Evolutionary conservation across 1,140 invertebrate species (phyloP), one percentile per base, ranked within the genome.

Genomic region (Nylanderia fulva): DNA sequence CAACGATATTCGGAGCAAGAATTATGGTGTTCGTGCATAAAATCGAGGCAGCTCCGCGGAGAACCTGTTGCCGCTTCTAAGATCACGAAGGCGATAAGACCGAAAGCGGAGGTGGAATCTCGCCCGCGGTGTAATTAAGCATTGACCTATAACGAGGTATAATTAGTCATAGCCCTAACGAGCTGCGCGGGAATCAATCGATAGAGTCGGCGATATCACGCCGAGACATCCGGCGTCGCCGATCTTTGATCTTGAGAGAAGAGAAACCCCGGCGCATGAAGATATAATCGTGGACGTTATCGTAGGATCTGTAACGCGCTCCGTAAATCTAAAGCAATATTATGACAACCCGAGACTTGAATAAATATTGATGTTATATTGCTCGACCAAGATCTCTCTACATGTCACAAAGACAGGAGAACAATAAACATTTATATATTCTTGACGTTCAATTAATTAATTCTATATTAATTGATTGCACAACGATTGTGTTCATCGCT

Each of bases 141-240:
- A 92, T 92, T 93, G 92, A 92, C 92, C 93, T 90, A 93, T 93
- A 94, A 94, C 93, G 91, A 92, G 91, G 89, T 85, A 91, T 92
- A 94, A 93, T 94, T 94, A 94, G 93, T 94, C 91, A 93, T 94
- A 93, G 75, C 90, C 88, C 88, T 92, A 93, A 92, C 91, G 90
- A 92, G 91, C 90, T 45, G 76, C 66, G 87, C 87, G 86, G 90
- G 90, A 91, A 93, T 93, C 91, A 87, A 85, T 91, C 89, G 92
- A 93, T 92, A 88, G 86, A 90, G 71, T 85, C 56, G 48, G 56
- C 69, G 91, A 92, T 92, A 93, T 88, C 63, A 21, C 39, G 54
- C 63, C 36, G 71, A 86, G 72, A 86, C 89, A 60, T 75, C 85
- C 69, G 76, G 58, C 45, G 77, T 80, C 52, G 75, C 56, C 39